These are phyloP conservation scores for Leptinotarsa lineolata DNA, from an alignment of 1,140 invertebrate genomes.

Conservation along the genomic window DNA sequence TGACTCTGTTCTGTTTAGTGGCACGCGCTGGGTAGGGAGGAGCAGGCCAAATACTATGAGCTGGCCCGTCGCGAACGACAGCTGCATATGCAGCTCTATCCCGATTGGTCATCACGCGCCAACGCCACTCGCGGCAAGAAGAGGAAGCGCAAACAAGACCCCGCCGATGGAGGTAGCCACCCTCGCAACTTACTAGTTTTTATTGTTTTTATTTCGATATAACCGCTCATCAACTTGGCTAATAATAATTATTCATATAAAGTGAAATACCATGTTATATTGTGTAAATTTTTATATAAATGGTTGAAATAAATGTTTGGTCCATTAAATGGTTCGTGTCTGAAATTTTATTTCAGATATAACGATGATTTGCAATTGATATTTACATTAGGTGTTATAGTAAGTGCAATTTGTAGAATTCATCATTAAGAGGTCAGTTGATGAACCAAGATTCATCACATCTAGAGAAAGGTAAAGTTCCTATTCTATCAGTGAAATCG, in stretches of 20 bases:
- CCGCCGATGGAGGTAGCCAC: conserved; percentile 87
- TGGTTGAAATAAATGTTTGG: too few relatives aligned
- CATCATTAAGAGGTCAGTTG: too few relatives aligned
- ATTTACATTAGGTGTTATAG: too few relatives aligned
- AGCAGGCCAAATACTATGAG: conserved; percentile 99
- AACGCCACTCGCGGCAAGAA: conserved; percentile 98
- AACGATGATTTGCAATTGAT: too few relatives aligned
- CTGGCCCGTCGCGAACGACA: conserved; percentile 96
- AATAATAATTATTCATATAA: neutral
- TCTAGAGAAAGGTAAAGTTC: too few relatives aligned
- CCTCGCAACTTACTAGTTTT: conserved; percentile 45
- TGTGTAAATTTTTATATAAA: too few relatives aligned
- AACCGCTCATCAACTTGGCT: conserved; percentile 7
- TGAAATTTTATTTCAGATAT: too few relatives aligned
- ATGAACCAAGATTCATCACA: too few relatives aligned
- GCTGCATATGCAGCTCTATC: conserved; percentile 98
- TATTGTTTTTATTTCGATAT: conserved; percentile 12
- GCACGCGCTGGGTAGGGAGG: conserved; percentile 97
- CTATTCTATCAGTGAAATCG: too few relatives aligned
- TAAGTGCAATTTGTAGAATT: too few relatives aligned
- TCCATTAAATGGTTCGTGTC: too few relatives aligned
- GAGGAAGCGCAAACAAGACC: conserved; percentile 98
- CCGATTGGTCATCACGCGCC: conserved; percentile 97
- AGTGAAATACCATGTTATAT: neutral
- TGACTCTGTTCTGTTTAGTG: conserved; percentile 71